Conservation (phyloP, 2,113 vertebrate species). For the Oxygymnocypris stewartii region DNA sequence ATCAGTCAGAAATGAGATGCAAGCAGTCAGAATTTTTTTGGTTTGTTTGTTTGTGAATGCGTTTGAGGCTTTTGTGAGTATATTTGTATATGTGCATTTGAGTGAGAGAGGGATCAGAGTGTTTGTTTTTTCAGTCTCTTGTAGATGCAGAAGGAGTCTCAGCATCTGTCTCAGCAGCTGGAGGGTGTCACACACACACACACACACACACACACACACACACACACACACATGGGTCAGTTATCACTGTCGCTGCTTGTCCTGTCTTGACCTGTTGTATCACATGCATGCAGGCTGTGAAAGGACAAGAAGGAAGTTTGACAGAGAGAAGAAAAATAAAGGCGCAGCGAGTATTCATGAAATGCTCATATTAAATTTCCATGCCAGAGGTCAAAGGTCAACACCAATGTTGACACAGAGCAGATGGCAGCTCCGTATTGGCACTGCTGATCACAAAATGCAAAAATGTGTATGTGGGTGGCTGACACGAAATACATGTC, state of each 20-base stretch:
- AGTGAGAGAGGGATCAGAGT: not conserved
- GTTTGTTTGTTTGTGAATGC: not conserved
- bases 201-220: slow-evolving; percentile 7
- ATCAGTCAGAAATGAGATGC: not conserved
- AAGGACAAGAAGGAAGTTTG: not conserved
- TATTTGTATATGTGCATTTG: slow-evolving; percentile 17
- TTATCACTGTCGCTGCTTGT: slow-evolving; percentile 37
- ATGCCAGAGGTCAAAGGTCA: not conserved
- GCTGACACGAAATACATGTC: not conserved
- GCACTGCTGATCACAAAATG: not conserved
- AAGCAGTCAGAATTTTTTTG: not conserved
- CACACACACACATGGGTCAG: slow-evolving; percentile 19
- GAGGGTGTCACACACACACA: slow-evolving; percentile 14
- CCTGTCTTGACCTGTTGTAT: slow-evolving; percentile 34
- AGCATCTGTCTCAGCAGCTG: slow-evolving; percentile 50
- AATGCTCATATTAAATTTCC: slow-evolving; percentile 18
- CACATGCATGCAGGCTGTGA: slow-evolving; percentile 16
- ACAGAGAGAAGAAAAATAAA: slow-evolving; percentile 25
- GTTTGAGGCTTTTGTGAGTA: not conserved
- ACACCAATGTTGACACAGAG: not conserved
- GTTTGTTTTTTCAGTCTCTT: too few species aligned
- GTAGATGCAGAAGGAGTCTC: slow-evolving; percentile 31
- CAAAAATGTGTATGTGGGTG: not conserved
- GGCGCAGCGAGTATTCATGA: slow-evolving; percentile 45
- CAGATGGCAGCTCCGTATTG: not conserved